A percentile compares a stretch with the other conserved stretches of the same genome.
These are phyloP conservation scores for Hippocampus comes DNA, from an alignment of 2,113 vertebrate species.

Conservation along the genomic window DNA sequence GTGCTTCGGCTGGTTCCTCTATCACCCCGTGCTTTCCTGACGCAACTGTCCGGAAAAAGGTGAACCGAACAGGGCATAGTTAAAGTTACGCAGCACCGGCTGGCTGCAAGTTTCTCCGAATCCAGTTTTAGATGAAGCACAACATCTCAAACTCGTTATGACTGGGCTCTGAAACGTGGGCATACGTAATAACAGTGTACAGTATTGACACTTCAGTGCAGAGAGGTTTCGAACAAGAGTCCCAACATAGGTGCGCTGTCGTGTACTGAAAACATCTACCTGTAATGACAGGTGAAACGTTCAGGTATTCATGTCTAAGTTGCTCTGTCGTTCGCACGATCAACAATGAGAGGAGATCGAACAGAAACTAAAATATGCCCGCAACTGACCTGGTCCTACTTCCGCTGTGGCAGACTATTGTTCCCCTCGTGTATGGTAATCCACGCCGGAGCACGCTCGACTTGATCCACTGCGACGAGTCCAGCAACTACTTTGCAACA, in stretches of 20 bases:
- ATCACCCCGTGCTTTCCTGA: slow-evolving; percentile 69
- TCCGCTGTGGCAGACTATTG: slow-evolving; percentile 58
- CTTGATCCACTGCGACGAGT: slow-evolving; percentile 71
- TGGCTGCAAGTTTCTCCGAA: not conserved
- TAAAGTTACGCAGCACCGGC: slow-evolving; percentile 25
- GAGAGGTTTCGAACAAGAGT: not conserved
- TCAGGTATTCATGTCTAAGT: not conserved
- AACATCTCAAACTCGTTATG: not conserved
- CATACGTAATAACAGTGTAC: not conserved
- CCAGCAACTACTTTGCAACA: slow-evolving; percentile 55
- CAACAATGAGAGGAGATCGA: not conserved
- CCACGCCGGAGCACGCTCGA: slow-evolving; percentile 49
- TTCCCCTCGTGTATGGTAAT: slow-evolving; percentile 59
- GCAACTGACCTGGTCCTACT: slow-evolving; percentile 60
- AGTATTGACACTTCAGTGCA: not conserved
- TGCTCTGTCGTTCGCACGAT: not conserved
- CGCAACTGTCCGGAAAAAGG: slow-evolving; percentile 48
- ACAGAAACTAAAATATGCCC: not conserved
- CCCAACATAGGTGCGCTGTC: not conserved
- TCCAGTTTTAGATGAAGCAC: not conserved
- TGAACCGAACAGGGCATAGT: slow-evolving; percentile 36
- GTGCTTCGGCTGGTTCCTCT: slow-evolving; percentile 24
- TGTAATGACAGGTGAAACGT: slow-evolving; percentile 42
- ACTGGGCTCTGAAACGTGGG: not conserved
- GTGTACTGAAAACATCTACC: slow-evolving; percentile 30